Conservation (phyloP, 2,888 invertebrate genomes). For the Ectobius pallidus region DNA sequence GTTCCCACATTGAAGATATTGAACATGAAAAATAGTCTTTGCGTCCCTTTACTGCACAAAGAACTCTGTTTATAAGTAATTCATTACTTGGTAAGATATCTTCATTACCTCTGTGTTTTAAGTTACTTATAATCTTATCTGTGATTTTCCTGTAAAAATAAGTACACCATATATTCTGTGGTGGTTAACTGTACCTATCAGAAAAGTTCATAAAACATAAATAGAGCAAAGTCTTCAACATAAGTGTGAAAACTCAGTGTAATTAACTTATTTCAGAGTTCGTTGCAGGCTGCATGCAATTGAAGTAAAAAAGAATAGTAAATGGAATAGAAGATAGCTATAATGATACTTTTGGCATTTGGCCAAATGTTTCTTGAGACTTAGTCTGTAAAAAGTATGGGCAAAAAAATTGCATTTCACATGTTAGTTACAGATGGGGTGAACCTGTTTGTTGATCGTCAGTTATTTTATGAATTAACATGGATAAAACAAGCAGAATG, state of each 20-base stretch:
- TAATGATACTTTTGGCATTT: not conserved
- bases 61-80: not conserved
- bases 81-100: not conserved
- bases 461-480: conserved; percentile 2
- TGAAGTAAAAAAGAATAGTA: not conserved
- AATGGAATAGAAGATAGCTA: not conserved
- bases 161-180: not conserved
- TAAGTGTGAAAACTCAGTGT: conserved; percentile 13
- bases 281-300: conserved; percentile 13
- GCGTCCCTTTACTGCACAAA: conserved; percentile 1
- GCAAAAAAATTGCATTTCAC: not conserved
- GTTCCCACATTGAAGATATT: conserved; percentile 8
- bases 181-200: not conserved
- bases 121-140: too few relatives aligned
- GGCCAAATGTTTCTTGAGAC: not conserved
- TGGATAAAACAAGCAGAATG: not conserved
- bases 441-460: conserved; percentile 17
- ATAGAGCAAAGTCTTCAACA: not conserved
- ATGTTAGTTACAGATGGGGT: not conserved
- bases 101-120: not conserved
- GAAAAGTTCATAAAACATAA: conserved; percentile 7
- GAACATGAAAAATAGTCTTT: not conserved
- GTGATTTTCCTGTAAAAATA: too few relatives aligned
- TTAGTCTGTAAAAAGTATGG: not conserved
- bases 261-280: conserved; percentile 11